Base-by-base conservation (phyloP, 2,797 vertebrate species). In the Perodicticus potto region DNA sequence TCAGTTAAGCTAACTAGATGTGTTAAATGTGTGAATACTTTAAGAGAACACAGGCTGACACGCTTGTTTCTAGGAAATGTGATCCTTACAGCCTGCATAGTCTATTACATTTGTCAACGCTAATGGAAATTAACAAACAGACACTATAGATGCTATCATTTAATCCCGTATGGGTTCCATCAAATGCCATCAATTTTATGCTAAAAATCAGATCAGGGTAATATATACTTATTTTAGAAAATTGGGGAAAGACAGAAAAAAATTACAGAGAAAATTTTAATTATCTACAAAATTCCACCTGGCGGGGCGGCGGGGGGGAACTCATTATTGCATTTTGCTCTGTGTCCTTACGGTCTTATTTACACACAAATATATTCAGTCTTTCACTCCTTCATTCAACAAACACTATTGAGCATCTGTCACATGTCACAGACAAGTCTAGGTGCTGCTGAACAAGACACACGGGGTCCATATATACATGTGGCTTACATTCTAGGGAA, bases 11-110 rank as follows among this genome's bases (percentile, higher is more conserved):
- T 95, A 94, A 91, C 12, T 94, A 34, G 32, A 93, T 93, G 92
- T 95, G 80, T 89, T 86, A 94, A 95, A 96, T 84, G 89, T 91
- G 83, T 93, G 96, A 96, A 95, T 84, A 89, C 69, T 89, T 95
- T 70, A 90, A 81, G 72, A 91, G 12, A 55, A 86, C 81, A 34
- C 86, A 96, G 89, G 34, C 86, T 94, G 86, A 91, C 70, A 84
- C 27, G 53, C 53, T 85, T 45, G 27, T 93, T 92, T 94, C 88
- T 93, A 95, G 95, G 93, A 95, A 96, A 72, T 76, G 34, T 94
- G 37, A 89, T 91, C 92, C 92, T 89, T 84, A 73, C 73, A 55
- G 32, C 49, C 27, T 80, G 32, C 74, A 87, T 37, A 81, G 59
- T 86, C 94, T 91, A 73, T 80, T 83, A 95, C 85, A 93, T 94